These are phyloP conservation scores for Erinaceus europaeus DNA, from an alignment of 2,113 vertebrate genomes.

Conservation along the genomic window DNA sequence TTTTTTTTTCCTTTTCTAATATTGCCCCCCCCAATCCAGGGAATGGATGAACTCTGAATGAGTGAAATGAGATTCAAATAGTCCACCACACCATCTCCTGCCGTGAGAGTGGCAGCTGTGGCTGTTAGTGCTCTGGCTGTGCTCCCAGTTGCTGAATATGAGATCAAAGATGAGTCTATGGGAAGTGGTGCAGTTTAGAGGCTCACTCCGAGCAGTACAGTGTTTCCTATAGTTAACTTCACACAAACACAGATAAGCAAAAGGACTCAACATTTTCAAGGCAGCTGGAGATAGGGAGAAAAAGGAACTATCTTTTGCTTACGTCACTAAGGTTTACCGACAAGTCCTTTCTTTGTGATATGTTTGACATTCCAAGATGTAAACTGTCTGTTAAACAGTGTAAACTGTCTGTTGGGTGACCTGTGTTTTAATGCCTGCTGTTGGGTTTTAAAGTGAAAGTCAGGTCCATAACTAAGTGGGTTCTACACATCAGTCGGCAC, in stretches of 20 bases:
- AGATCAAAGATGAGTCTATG: not conserved
- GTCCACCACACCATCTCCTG: not conserved
- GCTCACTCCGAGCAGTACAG: not conserved
- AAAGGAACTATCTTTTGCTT: not conserved
- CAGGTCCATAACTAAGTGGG: too few relatives aligned
- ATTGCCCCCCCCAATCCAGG: not conserved
- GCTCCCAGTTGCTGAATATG: not conserved
- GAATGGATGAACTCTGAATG: not conserved
- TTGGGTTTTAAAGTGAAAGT: constrained; percentile 12
- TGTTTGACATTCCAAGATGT: constrained; percentile 11
- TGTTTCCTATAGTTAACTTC: not conserved
- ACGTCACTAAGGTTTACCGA: not conserved
- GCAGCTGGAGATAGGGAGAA: not conserved
- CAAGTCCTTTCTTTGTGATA: constrained; percentile 19
- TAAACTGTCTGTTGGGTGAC: not conserved
- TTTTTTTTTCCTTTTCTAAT: not conserved
- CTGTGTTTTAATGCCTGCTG: not conserved
- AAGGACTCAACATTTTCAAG: constrained; percentile 23
- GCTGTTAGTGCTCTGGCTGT: not conserved
- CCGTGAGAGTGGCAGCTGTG: not conserved
- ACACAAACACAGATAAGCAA: not conserved
- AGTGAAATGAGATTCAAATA: not conserved
- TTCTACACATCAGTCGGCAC: too few relatives aligned
- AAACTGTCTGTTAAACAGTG: too few relatives aligned
- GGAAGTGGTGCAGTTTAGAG: not conserved